Base-by-base conservation (phyloP, 2,797 vertebrate genomes). In the Thunnus albacares region DNA sequence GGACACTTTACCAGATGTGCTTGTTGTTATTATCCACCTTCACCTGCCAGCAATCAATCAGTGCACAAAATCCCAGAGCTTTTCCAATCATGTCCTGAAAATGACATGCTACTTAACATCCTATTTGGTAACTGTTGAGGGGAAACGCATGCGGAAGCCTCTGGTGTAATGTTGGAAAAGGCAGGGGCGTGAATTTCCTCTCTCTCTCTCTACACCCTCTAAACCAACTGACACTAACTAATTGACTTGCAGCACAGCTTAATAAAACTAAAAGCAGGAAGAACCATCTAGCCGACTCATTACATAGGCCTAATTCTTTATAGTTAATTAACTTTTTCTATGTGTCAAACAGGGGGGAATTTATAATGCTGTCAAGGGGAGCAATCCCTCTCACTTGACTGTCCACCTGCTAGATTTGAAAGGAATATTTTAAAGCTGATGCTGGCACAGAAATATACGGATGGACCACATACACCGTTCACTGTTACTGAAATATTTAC, bases 251-350 rank as follows among this genome's bases (percentile, higher is more conserved):
- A 76, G 78, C 51, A 61, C 35, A 73, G 69, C 86, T 79, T 92
- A 92, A 93, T 94, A 93, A 92, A 92, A 86, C 77, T 91, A 89
- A 94, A 92, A 93, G 90, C 89, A 90, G 80, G 80, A 81, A 91
- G 85, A 78, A 79, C 38, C 86, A 87, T 90, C 82, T 72, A 84
- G 87, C 79, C 62, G 65, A 83, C 83, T 92, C 84, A 92, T 92
- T 93, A 90, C 81, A 87, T 79, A 78, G 64, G 66, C 58, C 60
- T 93, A 93, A 93, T 94, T 90, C 86, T 93, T 92, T 89, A 89
- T 62, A 89, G 82, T 87, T 93, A 92, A 93, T 93, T 90, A 85
- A 79, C 69, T 86, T 89, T 90, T 65, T 35, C 55, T 88, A 55
- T 74, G 61, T 88, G 86, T 89, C 80, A 87, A 82, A 90, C 81